A percentile compares a stretch with the other conserved stretches of the same genome.
phyloP scores from a whole-genome alignment of 2,888 invertebrate species.

The Exephanes ischioxanthus region DNA sequence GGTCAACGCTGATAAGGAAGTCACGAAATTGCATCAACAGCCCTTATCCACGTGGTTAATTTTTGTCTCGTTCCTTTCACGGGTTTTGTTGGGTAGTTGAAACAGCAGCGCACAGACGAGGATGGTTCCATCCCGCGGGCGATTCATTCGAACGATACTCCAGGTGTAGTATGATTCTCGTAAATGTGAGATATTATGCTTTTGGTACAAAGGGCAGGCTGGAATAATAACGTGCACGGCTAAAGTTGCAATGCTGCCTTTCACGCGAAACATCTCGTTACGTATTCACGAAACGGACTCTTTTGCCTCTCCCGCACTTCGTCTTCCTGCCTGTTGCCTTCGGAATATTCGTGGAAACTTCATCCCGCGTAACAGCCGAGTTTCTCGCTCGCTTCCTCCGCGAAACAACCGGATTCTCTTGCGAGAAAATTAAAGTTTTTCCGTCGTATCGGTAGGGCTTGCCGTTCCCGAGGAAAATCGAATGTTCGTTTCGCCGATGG shows the following conservation, averaged over 20 bases:
- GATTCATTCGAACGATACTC: conserved; percentile 6
- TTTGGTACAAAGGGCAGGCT: conserved; percentile 28
- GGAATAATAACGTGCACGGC: conserved; percentile 46
- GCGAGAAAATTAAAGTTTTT: conserved; percentile 59
- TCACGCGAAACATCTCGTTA: conserved; percentile 46
- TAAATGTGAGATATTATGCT: conserved; percentile 34
- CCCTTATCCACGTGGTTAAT: not conserved
- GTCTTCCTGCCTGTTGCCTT: conserved; percentile 22
- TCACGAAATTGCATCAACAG: not conserved
- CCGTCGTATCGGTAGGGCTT: not conserved
- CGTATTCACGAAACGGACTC: conserved; percentile 57
- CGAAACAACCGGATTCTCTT: conserved; percentile 37
- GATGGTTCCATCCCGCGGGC: not conserved
- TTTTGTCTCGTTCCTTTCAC: not conserved
- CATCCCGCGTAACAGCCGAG: conserved; percentile 33
- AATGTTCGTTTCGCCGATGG: conserved; percentile 25
- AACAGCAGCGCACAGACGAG: not conserved
- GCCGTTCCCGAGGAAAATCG: conserved; percentile 37
- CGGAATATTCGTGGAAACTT: conserved; percentile 61
- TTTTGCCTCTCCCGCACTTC: conserved; percentile 42
- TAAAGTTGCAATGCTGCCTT: conserved; percentile 43
- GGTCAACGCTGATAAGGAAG: not conserved
- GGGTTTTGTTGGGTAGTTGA: not conserved
- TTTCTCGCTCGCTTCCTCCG: conserved; percentile 14
- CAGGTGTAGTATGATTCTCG: conserved; percentile 16